Base-by-base conservation (phyloP, 2,797 vertebrate genomes). In the Microctenopoma stevenorrisi region DNA sequence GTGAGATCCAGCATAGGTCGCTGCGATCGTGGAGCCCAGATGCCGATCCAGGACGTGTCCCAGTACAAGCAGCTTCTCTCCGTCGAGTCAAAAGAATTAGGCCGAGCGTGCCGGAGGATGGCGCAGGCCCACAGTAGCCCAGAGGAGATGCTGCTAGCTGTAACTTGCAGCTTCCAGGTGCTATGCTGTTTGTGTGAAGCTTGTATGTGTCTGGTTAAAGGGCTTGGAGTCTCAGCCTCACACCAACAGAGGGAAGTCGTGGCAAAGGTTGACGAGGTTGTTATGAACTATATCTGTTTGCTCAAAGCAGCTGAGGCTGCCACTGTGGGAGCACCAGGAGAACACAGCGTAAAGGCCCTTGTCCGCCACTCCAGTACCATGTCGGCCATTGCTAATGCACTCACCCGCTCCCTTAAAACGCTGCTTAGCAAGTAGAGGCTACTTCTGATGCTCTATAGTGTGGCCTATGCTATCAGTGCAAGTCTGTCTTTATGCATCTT, bases 331-430 rank as follows among this genome's bases (percentile, higher is more conserved):
- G 94, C 94, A 51, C 94, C 95, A 0, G 86, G 94, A 81, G 96
- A 97, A 91, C 94, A 96, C 90, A 96, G 93, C 76, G 92, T 96
- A 90, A 97, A 96, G 93, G 96, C 97, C 86, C 95, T 97, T 74
- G 96, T 94, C 87, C 95, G 94, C 93, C 97, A 97, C 92, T 96
- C 96, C n/a, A 96, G 94, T 87, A 96, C 96, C 91, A 98, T 98
- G 97, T 96, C 96, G 79, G 95, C 97, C 91, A 96, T 98, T 85
- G 95, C 97, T 92, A 98, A 97, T 93, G 95, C 97, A 93, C 96
- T 98, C 93, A 98, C 96, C 85, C 95, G 96, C 95, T 99, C 97
- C 93, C 96, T 98, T 93, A 98, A 98, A 95, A 97, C 94, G 93
- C 97, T 98, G 95, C 97, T 98, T 89, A 98, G 96, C 93, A 98